Conservation (phyloP, 1,140 invertebrate genomes). For the Drosophila hydei region DNA sequence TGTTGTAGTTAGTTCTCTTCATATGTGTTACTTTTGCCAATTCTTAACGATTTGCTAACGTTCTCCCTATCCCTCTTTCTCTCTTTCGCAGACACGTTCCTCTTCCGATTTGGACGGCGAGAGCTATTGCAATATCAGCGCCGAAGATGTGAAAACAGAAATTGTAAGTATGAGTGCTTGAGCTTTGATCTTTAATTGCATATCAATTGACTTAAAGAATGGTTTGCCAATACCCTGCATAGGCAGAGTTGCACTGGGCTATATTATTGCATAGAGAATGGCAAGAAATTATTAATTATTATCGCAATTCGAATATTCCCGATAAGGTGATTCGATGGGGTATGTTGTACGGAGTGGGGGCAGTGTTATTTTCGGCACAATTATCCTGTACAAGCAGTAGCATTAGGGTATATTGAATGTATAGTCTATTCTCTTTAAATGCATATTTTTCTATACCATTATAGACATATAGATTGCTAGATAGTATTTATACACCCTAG, state of each 20-base stretch:
- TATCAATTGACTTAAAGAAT: slow-evolving; percentile 50
- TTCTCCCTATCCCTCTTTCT: slow-evolving; percentile 40
- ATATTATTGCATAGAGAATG: no score
- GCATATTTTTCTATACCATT: no score
- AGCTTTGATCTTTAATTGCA: slow-evolving; percentile 37
- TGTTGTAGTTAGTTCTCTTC: slow-evolving; percentile 31
- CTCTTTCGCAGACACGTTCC: slow-evolving; percentile 68
- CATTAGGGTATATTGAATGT: neutral
- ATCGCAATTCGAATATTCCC: no score
- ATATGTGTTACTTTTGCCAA: slow-evolving; percentile 38
- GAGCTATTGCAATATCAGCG: slow-evolving; percentile 82
- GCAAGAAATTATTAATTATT: no score
- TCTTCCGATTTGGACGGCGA: slow-evolving; percentile 78
- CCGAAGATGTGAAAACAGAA: slow-evolving; percentile 83
- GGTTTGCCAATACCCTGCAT: neutral
- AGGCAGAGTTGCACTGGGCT: no score
- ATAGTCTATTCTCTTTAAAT: no score
- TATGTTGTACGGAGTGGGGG: no score
- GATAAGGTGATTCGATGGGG: no score
- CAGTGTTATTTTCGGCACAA: no score
- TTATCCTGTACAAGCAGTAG: slow-evolving; percentile 4
- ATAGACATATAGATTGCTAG: no score
- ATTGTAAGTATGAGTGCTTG: slow-evolving; percentile 71
- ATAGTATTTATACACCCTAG: no score
- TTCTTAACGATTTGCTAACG: slow-evolving; percentile 59